Percentiles rank a stretch among this genome's conserved stretches.
Evolutionary conservation across 2,888 invertebrate genomes (phyloP).

Genomic region (Amphipyra berbera): DNA sequence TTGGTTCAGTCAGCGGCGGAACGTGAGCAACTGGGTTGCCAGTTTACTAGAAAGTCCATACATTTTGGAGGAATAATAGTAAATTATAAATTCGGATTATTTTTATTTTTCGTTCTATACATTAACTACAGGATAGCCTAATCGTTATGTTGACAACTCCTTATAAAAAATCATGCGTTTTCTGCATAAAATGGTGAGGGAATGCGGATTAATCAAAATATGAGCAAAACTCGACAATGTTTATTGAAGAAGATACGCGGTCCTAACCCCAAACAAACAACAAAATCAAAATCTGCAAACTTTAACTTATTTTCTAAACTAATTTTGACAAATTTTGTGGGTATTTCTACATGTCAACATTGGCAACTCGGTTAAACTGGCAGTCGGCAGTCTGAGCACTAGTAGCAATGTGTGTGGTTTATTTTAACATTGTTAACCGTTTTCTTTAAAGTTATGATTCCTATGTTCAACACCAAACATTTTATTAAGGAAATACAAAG

Average conservation of each 20-base stretch:
- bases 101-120: no score
- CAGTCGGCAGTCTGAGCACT: slow-evolving; percentile 41
- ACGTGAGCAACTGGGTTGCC: slow-evolving; percentile 41
- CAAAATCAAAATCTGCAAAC: no score
- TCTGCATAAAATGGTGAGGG: no score
- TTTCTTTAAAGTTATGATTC: slow-evolving; percentile 30
- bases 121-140: no score
- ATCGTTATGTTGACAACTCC: no score
- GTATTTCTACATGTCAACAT: background rate
- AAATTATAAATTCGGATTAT: no score
- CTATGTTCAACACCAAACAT: slow-evolving; percentile 50
- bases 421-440: slow-evolving; percentile 4
- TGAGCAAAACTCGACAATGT: no score
- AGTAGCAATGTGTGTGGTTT: slow-evolving; percentile 11
- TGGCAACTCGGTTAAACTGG: slow-evolving; percentile 31
- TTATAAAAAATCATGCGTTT: no score
- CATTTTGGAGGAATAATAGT: background rate
- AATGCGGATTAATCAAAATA: no score
- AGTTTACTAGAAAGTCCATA: slow-evolving; percentile 8
- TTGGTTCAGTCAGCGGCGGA: slow-evolving; percentile 40
- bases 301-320: no score
- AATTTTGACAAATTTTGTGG: background rate
- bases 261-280: no score
- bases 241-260: no score
- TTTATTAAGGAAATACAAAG: slow-evolving; percentile 54